These are phyloP conservation scores for Cathartes aura DNA, from an alignment of 2,113 vertebrate genomes.

Conservation along the genomic window DNA sequence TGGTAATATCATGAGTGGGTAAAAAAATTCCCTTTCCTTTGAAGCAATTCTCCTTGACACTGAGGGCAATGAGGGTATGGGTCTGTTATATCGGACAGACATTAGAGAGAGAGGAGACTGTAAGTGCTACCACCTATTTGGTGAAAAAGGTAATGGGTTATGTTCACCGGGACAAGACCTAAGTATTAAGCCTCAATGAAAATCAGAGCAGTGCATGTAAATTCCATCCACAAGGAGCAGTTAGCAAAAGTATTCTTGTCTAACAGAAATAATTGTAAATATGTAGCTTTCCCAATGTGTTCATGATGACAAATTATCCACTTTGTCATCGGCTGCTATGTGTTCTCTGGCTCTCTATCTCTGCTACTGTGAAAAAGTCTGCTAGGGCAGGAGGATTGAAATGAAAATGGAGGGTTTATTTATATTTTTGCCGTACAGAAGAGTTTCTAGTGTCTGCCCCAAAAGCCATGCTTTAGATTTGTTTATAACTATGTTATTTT, in stretches of 20 bases:
- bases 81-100: neutral
- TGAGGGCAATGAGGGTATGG: neutral
- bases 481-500: neutral
- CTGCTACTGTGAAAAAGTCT: neutral
- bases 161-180: neutral
- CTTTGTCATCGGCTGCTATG: neutral
- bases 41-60: neutral
- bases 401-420: neutral
- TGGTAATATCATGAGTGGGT: neutral
- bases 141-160: neutral
- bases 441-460: neutral
- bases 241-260: neutral
- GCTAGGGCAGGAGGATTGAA: neutral
- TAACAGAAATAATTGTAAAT: neutral
- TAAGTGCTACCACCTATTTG: neutral
- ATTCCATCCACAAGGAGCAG: neutral
- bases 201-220: neutral
- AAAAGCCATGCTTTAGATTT: neutral
- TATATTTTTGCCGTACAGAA: neutral
- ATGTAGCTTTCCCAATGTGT: neutral
- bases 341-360: neutral
- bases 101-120: neutral
- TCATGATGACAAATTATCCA: neutral
- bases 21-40: neutral
- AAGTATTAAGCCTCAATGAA: neutral